Base-by-base conservation (phyloP, 2,113 vertebrate genomes). In the Aphyosemion australe region DNA sequence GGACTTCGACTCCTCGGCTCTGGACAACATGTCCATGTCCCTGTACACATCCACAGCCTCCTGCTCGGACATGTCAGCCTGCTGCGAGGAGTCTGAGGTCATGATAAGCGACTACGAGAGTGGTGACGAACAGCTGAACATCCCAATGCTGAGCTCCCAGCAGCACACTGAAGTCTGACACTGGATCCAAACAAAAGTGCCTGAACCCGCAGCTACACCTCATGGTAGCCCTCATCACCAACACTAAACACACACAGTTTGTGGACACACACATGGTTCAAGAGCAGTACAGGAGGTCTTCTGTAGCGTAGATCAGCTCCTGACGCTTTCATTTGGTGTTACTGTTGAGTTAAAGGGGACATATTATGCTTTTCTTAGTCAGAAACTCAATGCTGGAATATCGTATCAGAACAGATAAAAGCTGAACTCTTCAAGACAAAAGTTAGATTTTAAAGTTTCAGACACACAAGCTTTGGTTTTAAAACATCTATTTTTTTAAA, bases 31-130 rank as follows among this genome's bases (percentile, higher is more conserved):
- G 88, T 96, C 97, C 79, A 81, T 97, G 93, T 95, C 97, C 54
- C 93, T 95, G 83, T 98, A 95, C 64, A 88, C 95, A 51, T 95
- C 95, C 87, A 94, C 96, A 21, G 95, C 95, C 77, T 98, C 97
- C 31, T 98, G 97, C 94, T 98, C 97, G 0, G 97, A 99, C 66
- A 94, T 98, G 94, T 99, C 96, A 0, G 96, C 96, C 3, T 97
- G 95, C 94, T 97, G 95, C 71, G 93, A 93, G 89, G 97, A 98
- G 92, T 97, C 96, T 2, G 97, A 99, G 92, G 95, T 90, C 68
- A 94, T 95, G 93, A 92, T 98, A 88, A 99, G 97, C 90, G 97
- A 99, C 94, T 98, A 96, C 53, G 97, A 99, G 84, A 99, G 97
- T 37, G 95, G 96, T 6, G 97, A 98, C 0, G 97, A 95, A 68